phyloP scores from a whole-genome alignment of 2,113 vertebrate species.

The Pollachius pollachius region DNA sequence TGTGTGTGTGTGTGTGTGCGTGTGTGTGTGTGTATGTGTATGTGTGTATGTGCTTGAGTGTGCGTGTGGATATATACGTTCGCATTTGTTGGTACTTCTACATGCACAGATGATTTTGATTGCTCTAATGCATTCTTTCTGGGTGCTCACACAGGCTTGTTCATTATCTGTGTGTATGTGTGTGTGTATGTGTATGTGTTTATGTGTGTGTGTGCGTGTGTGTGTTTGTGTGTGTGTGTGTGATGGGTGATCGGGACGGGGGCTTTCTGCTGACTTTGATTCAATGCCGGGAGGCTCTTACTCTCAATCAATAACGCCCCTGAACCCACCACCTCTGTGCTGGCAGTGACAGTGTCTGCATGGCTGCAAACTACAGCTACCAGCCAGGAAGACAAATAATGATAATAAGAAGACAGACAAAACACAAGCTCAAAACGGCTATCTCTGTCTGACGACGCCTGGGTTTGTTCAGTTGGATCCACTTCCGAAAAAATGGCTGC shows the following conservation, averaged over 20 bases:
- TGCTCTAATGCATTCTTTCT: slow-evolving; percentile 25
- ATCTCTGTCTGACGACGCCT: neutral
- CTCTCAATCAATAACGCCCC: slow-evolving; percentile 55
- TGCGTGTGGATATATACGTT: slow-evolving; percentile 7
- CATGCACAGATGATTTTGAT: slow-evolving; percentile 27
- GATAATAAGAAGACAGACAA: neutral
- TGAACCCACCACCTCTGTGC: slow-evolving; percentile 35
- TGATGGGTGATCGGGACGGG: slow-evolving; percentile 18
- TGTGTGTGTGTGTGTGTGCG: neutral
- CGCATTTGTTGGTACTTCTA: no score
- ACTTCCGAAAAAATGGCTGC: no score
- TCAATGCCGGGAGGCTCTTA: slow-evolving; percentile 42
- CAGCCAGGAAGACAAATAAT: neutral
- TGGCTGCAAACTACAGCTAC: slow-evolving; percentile 25
- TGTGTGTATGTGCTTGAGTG: slow-evolving; percentile 9
- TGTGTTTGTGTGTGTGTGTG: no score
- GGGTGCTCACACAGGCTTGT: slow-evolving; percentile 38
- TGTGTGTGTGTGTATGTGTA: neutral
- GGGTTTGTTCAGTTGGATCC: no score
- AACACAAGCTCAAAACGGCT: neutral
- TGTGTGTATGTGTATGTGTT: no score
- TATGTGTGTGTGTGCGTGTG: no score
- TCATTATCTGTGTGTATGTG: slow-evolving; percentile 44
- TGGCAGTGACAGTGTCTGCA: slow-evolving; percentile 37
- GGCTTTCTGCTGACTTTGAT: slow-evolving; percentile 64